These are phyloP conservation scores for Microchirus variegatus DNA, from an alignment of 2,797 vertebrate genomes.

Conservation along the genomic window DNA sequence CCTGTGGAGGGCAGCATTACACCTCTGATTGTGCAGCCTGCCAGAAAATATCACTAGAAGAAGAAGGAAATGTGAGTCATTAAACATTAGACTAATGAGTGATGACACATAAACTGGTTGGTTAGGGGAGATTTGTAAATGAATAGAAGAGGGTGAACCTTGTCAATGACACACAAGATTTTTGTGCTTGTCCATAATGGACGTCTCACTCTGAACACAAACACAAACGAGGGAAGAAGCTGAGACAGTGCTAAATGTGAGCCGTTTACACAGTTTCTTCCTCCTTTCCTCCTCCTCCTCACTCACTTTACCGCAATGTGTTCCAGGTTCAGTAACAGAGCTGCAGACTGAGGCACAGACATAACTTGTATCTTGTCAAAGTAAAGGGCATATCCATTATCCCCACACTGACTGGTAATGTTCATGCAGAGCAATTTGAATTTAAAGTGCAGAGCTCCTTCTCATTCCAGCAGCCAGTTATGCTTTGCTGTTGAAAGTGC, in stretches of 20 bases:
- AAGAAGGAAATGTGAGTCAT: too few relatives aligned
- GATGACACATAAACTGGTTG: too few relatives aligned
- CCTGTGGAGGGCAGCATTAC: too few relatives aligned
- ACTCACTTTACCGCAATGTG: background rate
- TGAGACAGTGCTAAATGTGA: background rate
- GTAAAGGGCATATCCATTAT: conserved; percentile 47
- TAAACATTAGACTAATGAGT: too few relatives aligned
- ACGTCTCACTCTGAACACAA: background rate
- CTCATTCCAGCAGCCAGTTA: conserved; percentile 17
- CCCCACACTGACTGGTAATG: background rate
- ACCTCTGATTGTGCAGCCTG: too few relatives aligned
- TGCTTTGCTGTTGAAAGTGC: conserved; percentile 7
- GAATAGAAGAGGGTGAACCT: too few relatives aligned
- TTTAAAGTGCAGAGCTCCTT: background rate
- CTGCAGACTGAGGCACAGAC: conserved; percentile 22
- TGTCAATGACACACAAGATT: background rate
- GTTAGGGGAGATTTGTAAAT: too few relatives aligned
- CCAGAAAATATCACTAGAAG: too few relatives aligned
- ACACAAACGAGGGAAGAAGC: background rate
- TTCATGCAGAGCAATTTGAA: background rate
- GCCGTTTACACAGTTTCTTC: background rate
- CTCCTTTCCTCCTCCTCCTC: background rate
- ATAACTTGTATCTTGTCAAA: conserved; percentile 27
- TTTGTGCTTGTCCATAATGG: conserved; percentile 1
- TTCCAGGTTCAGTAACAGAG: conserved; percentile 1